These are phyloP conservation scores for Excalfactoria chinensis DNA, from an alignment of 2,113 vertebrate species.

Conservation along the genomic window DNA sequence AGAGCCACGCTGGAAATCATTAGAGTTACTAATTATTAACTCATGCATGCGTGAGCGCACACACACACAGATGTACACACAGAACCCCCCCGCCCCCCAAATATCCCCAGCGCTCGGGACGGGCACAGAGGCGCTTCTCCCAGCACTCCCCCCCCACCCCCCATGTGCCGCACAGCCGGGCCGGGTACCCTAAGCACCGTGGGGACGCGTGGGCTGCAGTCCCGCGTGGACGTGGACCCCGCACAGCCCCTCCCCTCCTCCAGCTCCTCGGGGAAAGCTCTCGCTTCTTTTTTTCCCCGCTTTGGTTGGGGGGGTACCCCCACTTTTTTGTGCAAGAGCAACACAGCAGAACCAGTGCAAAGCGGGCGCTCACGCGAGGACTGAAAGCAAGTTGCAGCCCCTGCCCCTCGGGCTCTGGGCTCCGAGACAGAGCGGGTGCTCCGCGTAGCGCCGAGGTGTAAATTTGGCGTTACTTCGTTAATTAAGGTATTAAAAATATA, in stretches of 20 bases:
- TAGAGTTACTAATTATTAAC: conserved; percentile 68
- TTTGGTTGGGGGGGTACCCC: neutral
- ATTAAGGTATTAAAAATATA: conserved; percentile 81
- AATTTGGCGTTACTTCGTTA: conserved; percentile 69
- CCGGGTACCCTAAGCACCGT: neutral
- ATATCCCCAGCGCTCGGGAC: neutral
- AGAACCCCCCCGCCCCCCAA: neutral
- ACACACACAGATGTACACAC: conserved; percentile 40
- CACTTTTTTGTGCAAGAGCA: neutral
- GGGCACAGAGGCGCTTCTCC: neutral
- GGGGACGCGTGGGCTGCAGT: neutral
- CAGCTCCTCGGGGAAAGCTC: neutral
- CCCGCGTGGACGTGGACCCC: neutral
- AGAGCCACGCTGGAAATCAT: conserved; percentile 60
- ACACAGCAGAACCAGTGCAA: neutral
- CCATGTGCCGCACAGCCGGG: conserved; percentile 21
- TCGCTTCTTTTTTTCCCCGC: neutral
- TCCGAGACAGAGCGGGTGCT: neutral
- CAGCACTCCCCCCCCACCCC: neutral
- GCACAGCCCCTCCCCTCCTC: neutral
- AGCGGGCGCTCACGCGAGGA: neutral
- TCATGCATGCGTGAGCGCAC: conserved; percentile 62
- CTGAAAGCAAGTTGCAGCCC: neutral
- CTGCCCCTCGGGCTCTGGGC: neutral
- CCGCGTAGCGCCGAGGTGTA: conserved; percentile 58